Conservation (phyloP, 2,888 invertebrate species). For the Coronaproctus castanopsis region DNA sequence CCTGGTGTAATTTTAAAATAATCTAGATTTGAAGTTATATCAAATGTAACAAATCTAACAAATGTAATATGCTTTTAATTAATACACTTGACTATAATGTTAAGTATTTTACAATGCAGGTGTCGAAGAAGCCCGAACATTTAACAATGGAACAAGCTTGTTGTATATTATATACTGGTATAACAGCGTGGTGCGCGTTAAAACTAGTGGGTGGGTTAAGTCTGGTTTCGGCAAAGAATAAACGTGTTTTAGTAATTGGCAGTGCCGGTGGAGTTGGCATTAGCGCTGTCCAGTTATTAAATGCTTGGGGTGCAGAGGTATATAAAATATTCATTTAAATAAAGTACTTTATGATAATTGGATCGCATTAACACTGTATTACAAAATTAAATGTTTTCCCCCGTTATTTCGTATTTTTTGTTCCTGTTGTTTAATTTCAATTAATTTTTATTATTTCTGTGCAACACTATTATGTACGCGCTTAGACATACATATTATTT, state of each 20-base stretch:
- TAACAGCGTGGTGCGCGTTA: slow-evolving; percentile 71
- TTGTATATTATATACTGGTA: slow-evolving; percentile 61
- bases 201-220: slow-evolving; percentile 38
- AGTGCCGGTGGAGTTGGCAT: slow-evolving; percentile 83
- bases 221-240: slow-evolving; percentile 28
- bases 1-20: no score
- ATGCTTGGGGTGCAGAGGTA: slow-evolving; percentile 50
- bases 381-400: no score
- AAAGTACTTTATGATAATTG: background rate
- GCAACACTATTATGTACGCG: no score
- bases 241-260: slow-evolving; percentile 58
- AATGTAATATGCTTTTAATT: no score
- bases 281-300: slow-evolving; percentile 65
- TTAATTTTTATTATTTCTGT: no score
- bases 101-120: slow-evolving; percentile 24
- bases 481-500: no score
- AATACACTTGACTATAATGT: no score
- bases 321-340: slow-evolving; percentile 14
- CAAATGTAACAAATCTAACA: no score
- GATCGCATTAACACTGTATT: no score
- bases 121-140: slow-evolving; percentile 41
- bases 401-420: no score
- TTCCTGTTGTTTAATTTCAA: no score
- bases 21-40: no score
- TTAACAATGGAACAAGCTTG: slow-evolving; percentile 47